Evolutionary conservation across 2,797 vertebrate species (phyloP), one percentile per base, ranked within the genome.

Genomic region (Schizopygopsis pylzovi): DNA sequence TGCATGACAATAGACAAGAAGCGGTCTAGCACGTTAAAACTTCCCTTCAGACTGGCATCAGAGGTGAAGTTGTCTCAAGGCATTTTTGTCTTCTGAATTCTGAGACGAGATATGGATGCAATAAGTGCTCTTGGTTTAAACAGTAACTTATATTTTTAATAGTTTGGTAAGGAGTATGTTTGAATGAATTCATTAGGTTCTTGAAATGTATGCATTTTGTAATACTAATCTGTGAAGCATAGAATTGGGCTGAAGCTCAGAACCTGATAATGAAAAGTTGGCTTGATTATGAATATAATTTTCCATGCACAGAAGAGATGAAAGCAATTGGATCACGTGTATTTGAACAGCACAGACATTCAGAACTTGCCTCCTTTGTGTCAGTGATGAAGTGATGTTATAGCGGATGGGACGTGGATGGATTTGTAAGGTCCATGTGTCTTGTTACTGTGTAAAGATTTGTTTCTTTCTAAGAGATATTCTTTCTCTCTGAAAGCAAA

Each of bases 401-500:
- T 76, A 86, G 79, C 68, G 33, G 12, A 49, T 75, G 80, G 73
- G 85, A 86, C 63, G 61, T 82, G 78, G 61, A 37, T 47, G 61
- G 72, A 83, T 82, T 41, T 72, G 77, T 79, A 73, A 83, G 63
- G 39, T 73, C 79, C 49, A 25, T 52, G 72, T 84, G 68, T 81
- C 54, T 82, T 67, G 75, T 87, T 85, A 79, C 73, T 88, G 54
- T 87, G 70, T 84, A 79, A 87, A 85, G 22, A 15, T 78, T 71
- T 63, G 68, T 86, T 88, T 86, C 52, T 85, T 89, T 82, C 75
- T 43, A 73, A 45, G 37, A 78, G 45, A 54, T 9, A 47, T 43
- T 15, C 72, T 68, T 77, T 65, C 56, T 68, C 67, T 78, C 54
- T 41, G 37, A 82, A 88, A 88, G 86, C 85, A 89, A 90, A 90